Conservation (phyloP, 2,113 vertebrate genomes). For the Actenoides hombroni region DNA sequence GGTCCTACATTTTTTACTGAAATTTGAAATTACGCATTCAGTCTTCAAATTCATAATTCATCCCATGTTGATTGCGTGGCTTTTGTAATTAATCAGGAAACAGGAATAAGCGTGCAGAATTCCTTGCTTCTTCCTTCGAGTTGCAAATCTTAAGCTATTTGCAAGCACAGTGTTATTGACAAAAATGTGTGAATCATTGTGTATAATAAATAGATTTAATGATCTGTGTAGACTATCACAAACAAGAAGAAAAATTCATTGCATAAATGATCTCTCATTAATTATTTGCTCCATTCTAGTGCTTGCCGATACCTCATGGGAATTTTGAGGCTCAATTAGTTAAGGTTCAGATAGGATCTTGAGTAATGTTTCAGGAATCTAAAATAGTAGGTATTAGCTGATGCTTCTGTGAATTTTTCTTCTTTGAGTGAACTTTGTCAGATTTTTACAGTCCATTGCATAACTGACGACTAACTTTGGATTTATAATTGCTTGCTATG, state of each 20-base stretch:
- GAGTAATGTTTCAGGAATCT: neutral
- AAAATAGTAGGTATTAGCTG: neutral
- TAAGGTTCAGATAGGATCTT: slow-evolving; percentile 15
- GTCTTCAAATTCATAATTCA: neutral
- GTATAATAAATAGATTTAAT: slow-evolving; percentile 44
- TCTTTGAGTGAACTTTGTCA: neutral
- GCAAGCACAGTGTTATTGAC: slow-evolving; percentile 27
- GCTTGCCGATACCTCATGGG: neutral
- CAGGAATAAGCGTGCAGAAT: neutral
- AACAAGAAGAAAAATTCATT: slow-evolving; percentile 40
- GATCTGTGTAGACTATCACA: slow-evolving; percentile 17
- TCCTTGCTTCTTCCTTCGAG: neutral
- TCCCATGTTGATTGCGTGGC: neutral
- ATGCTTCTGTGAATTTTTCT: neutral
- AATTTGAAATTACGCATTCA: neutral
- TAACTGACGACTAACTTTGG: neutral
- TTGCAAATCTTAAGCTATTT: neutral
- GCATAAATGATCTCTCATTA: slow-evolving; percentile 28
- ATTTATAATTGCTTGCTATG: slow-evolving; percentile 38
- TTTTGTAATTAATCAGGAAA: neutral
- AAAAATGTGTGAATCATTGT: neutral
- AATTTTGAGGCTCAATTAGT: slow-evolving; percentile 38
- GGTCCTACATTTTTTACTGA: neutral
- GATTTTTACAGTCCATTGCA: neutral
- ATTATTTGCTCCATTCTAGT: neutral